phyloP scores from a whole-genome alignment of 2,113 vertebrate species.

The Amblyopsis rosae region DNA sequence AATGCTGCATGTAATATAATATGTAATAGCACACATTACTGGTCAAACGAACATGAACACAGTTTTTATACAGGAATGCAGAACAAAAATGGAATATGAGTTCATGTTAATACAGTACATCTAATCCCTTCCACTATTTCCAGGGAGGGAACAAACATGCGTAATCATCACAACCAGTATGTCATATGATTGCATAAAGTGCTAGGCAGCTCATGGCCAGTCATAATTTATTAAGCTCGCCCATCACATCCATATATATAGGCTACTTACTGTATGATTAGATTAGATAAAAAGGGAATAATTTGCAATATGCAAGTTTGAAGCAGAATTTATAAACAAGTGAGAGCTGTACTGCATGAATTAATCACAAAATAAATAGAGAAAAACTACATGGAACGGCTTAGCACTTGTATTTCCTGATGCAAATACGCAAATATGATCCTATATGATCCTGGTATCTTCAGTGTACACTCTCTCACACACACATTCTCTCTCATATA shows the following conservation, averaged over 20 bases:
- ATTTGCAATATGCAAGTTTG: no score
- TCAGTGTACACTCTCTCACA: constrained; percentile 12
- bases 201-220: constrained; percentile 42
- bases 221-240: constrained; percentile 19
- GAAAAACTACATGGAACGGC: constrained; percentile 32
- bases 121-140: constrained; percentile 23
- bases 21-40: not conserved
- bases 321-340: not conserved
- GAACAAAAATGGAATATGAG: constrained; percentile 35
- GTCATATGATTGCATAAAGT: constrained; percentile 51
- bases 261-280: constrained; percentile 15
- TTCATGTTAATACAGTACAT: constrained; percentile 25
- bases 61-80: constrained; percentile 61
- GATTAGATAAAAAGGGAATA: no score
- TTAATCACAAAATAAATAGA: constrained; percentile 73
- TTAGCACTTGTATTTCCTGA: constrained; percentile 9
- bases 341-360: constrained; percentile 14
- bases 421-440: constrained; percentile 42
- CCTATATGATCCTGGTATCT: constrained; percentile 30
- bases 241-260: constrained; percentile 44
- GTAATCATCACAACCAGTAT: constrained; percentile 40
- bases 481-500: constrained; percentile 2
- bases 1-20: constrained; percentile 1
- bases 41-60: constrained; percentile 9
- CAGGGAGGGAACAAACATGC: constrained; percentile 5